These are phyloP conservation scores for Tenthredo scrophulariae DNA, from an alignment of 2,888 invertebrate species.

Conservation along the genomic window DNA sequence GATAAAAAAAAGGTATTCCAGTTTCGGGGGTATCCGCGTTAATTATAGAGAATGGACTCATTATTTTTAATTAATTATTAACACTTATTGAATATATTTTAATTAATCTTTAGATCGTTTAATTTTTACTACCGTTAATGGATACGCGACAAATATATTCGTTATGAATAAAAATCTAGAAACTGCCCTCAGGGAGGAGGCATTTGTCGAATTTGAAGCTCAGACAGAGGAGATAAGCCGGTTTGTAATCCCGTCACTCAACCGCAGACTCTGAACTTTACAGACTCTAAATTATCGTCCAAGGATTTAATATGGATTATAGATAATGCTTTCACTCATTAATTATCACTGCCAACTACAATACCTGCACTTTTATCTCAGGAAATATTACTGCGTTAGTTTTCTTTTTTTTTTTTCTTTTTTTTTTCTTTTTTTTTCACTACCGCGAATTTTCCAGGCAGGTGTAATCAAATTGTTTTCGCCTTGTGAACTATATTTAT, in stretches of 20 bases:
- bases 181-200: not conserved
- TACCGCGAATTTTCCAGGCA: not conserved
- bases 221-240: constrained; percentile 32
- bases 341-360: constrained; percentile 32
- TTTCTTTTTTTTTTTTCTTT: not conserved
- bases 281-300: constrained; percentile 13
- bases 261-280: constrained; percentile 16
- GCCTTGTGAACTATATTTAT: not conserved
- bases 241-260: constrained; percentile 34
- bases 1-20: not conserved
- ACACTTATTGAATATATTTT: not conserved
- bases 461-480: not conserved
- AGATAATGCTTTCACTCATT: constrained; percentile 38
- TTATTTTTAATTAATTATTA: constrained; percentile 18
- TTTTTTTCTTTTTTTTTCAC: not conserved
- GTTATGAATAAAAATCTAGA: not conserved
- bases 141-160: not conserved
- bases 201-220: constrained; percentile 15
- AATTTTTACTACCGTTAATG: not conserved
- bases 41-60: not conserved
- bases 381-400: not conserved
- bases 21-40: not conserved
- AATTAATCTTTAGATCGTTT: not conserved
- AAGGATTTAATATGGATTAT: constrained; percentile 38
- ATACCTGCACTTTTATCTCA: not conserved